These are phyloP conservation scores for Tyrannus savana DNA, from an alignment of 2,113 vertebrate genomes.

Conservation along the genomic window DNA sequence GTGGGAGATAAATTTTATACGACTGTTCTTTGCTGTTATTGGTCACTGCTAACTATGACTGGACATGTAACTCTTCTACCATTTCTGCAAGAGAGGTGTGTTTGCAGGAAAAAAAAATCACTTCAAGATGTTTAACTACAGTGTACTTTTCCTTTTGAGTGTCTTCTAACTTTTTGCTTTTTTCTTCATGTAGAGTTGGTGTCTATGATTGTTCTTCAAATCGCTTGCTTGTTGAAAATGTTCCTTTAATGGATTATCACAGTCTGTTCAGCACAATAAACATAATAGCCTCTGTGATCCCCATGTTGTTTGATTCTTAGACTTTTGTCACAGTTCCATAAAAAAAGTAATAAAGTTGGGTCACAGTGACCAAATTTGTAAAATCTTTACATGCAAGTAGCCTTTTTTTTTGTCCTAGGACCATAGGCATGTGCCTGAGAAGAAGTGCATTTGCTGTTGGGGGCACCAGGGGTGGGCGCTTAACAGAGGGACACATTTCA, in stretches of 20 bases:
- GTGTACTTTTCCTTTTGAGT: slow-evolving; percentile 76
- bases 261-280: slow-evolving; percentile 96
- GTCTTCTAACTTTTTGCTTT: slow-evolving; percentile 84
- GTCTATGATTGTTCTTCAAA: slow-evolving; percentile 88
- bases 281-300: slow-evolving; percentile 88
- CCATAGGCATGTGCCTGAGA: background rate
- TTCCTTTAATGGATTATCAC: slow-evolving; percentile 90
- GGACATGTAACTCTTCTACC: slow-evolving; percentile 84
- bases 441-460: background rate
- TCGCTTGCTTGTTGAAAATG: slow-evolving; percentile 88
- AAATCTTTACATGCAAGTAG: slow-evolving; percentile 24
- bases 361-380: slow-evolving; percentile 62
- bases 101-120: slow-evolving; percentile 74
- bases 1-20: slow-evolving; percentile 94
- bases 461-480: accelerated
- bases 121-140: slow-evolving; percentile 76
- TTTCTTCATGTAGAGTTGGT: slow-evolving; percentile 85
- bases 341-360: slow-evolving; percentile 77
- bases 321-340: slow-evolving; percentile 71
- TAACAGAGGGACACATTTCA: accelerated
- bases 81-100: slow-evolving; percentile 83
- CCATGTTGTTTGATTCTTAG: slow-evolving; percentile 75
- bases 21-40: slow-evolving; percentile 88
- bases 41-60: slow-evolving; percentile 86
- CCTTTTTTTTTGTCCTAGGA: background rate